Base-by-base conservation (phyloP, 2,797 vertebrate genomes). In the Antennarius maculatus region DNA sequence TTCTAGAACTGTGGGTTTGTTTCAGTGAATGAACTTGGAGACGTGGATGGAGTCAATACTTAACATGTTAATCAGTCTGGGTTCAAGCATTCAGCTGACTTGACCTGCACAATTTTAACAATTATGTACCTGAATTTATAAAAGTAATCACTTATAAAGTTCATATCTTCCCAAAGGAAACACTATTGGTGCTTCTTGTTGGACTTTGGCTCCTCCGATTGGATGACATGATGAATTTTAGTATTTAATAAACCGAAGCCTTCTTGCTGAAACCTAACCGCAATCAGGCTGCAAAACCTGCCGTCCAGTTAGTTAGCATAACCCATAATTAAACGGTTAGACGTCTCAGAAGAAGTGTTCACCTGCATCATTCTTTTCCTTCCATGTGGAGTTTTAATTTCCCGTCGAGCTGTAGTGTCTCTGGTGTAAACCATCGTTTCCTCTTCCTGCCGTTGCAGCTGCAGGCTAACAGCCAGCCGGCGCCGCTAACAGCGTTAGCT, bases 401-500 rank as follows among this genome's bases (percentile, higher is more conserved):
- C 31, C 31, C 31, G 7, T 34, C 4, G 7, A 5, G 31, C 31
- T 34, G 31, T 34, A 8, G 31, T 8, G 31, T 34, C 31, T 34
- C 23, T 23, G 23, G 1, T 23, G 23, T 23, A 23, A 23, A 23
- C 28, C 23, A 27, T 63, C 47, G 46, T 48, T 28, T 27, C 13
- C 28, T 47, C 65, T 81, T 45, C 34, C 56, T 41, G 28, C 58
- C 63, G 74, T 79, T 37, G 70, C 70, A 43, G 68, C 58, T 80
- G 57, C 37, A n/a, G 71, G 66, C 74, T 65, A 54, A 60, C 55
- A 67, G 72, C 74, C 77, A 77, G 65, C 53, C 72, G 27, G 4
- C 66, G 83, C 76, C 79, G 74, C 79, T 78, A 57, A 70, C 76
- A 72, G 69, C 14, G 3, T 67, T 53, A 54, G 37, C 61, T 65